Base-by-base conservation (phyloP, 2,113 vertebrate species). In the Sinocyclocheilus anshuiensis region DNA sequence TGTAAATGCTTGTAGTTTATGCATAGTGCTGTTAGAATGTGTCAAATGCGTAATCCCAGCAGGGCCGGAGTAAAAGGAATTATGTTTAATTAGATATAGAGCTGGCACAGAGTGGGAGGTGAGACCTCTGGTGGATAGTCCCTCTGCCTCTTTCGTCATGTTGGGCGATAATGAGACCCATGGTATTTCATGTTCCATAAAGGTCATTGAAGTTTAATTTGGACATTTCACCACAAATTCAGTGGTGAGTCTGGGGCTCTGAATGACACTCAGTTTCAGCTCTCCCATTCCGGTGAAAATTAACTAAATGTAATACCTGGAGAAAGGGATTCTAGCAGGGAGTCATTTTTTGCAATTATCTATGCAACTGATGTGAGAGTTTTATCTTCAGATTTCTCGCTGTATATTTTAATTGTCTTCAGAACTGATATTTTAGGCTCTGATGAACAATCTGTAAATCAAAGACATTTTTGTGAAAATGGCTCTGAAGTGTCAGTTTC, bases 121-220 rank as follows among this genome's bases (percentile, higher is more conserved):
- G 86, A 86, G 67, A 86, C 84, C 84, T 87, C 84, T 87, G 81
- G 85, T 89, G 85, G 86, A 90, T 88, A 77, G 87, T 84, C 89
- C 74, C 86, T 87, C 65, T 78, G 84, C 87, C 81, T 89, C 59
- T 33, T 78, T 83, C 79, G 87, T 88, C 87, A 86, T 83, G 86
- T 86, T 88, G 82, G 87, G 84, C 69, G 86, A 91, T 91, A 93
- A 93, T 93, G 90, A 92, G 91, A 90, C 85, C 81, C 83, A 72
- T 90, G 90, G 90, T 89, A 90, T 92, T 93, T 91, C 87, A 89
- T 84, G 84, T 86, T 84, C 85, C 69, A 65, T 88, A 90, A 92
- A 92, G 90, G 91, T 92, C 92, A 90, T 48, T 29, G 84, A 84
- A 88, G 85, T 92, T 92, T 91, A 87, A 45, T 45, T 45, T 45